These are phyloP conservation scores for Dolichopus griseipennis DNA, from an alignment of 2,888 invertebrate genomes.

Conservation along the genomic window DNA sequence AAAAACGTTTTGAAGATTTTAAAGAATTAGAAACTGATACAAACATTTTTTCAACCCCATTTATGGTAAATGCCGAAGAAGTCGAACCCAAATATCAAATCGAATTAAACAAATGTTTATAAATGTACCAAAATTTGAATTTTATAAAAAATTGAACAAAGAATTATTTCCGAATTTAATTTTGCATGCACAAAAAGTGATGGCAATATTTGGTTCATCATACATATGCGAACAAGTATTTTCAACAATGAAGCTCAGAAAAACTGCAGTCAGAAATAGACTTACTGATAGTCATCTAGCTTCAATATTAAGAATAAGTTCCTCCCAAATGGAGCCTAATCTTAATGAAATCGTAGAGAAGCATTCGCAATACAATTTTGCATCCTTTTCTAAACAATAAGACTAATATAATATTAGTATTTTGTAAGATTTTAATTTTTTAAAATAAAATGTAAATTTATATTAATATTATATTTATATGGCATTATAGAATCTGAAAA, in stretches of 20 bases:
- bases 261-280: conserved; percentile 7
- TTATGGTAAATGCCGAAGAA: conserved; percentile 2
- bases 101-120: conserved; percentile 5
- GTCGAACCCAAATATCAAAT: conserved; percentile 3
- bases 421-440: conserved; percentile 10
- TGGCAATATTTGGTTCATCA: conserved; percentile 1
- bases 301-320: conserved; percentile 8
- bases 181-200: conserved; percentile 5
- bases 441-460: conserved; percentile 5
- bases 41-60: conserved; percentile 8
- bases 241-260: conserved; percentile 10
- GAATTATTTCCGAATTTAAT: conserved; percentile 8
- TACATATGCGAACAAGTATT: conserved; percentile 9
- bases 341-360: neutral
- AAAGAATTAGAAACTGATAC: conserved; percentile 8
- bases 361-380: conserved; percentile 7
- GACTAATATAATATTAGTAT: conserved; percentile 9
- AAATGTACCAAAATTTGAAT: conserved; percentile 11
- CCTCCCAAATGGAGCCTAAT: conserved; percentile 4
- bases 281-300: conserved; percentile 5
- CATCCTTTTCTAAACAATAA: conserved; percentile 9
- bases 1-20: conserved; percentile 7
- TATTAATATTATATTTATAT: neutral
- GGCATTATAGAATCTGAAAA: neutral
- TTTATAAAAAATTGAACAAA: conserved; percentile 10